Evolutionary conservation across 2,797 vertebrate genomes (phyloP).

Genomic region (Pogoniulus pusillus): DNA sequence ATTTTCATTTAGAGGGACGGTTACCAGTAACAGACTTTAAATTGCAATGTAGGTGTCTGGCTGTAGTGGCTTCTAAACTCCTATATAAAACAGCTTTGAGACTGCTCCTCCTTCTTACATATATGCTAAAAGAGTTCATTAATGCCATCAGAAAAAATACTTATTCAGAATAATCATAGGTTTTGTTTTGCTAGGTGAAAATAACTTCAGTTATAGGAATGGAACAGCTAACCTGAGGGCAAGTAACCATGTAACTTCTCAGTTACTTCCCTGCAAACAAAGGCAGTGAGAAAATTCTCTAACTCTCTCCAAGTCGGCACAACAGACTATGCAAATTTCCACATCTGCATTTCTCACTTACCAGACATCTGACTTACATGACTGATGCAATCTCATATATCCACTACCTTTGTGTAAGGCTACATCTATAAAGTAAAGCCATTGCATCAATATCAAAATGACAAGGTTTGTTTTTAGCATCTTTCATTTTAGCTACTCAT

Average conservation of each 20-base stretch:
- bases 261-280: not conserved
- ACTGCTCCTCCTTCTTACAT: not conserved
- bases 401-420: not conserved
- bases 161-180: not conserved
- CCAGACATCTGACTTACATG: accelerated
- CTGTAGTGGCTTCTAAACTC: not conserved
- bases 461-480: not conserved
- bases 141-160: not conserved
- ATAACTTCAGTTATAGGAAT: not conserved
- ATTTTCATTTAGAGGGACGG: not conserved
- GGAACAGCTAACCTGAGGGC: not conserved
- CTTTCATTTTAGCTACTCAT: not conserved
- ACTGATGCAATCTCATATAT: not conserved
- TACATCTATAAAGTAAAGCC: not conserved
- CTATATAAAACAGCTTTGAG: not conserved
- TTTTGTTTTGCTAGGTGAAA: not conserved
- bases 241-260: not conserved
- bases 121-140: not conserved
- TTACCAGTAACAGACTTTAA: not conserved
- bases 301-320: accelerated
- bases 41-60: not conserved
- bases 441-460: not conserved
- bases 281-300: not conserved
- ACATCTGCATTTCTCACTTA: not conserved
- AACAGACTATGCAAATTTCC: not conserved